Base-by-base conservation (phyloP, 2,888 invertebrate species). In the Mimachlamys varia region DNA sequence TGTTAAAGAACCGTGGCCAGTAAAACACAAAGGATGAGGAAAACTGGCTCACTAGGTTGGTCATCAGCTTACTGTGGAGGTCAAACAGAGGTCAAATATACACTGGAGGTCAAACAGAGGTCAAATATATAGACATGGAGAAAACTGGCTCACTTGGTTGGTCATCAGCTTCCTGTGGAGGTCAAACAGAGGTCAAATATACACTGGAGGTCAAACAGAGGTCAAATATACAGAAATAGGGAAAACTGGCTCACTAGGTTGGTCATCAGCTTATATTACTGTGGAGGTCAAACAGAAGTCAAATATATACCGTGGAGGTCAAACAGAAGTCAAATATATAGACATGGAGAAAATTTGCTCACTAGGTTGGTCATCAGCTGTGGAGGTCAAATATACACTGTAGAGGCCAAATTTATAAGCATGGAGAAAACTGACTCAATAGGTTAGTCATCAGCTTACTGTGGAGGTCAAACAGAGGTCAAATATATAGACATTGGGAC, bases 11-110 rank as follows among this genome's bases (percentile, higher is more conserved):
- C n/a, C 98, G 97, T 5, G 97, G 97, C 99, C 99, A 99, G 96
- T 98, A 97, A 96, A 97, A 98, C 10, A 99, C 98, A 97, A 98
- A 99, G 0, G 98, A 97, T 0, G 98, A 98, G 10, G 99, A 97
- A 97, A 99, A 99, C 93, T 98, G 97, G 95, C 99, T 99, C 92
- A 98, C 98, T 0, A 99, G 98, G 93, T 98, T 98, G 0, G 98
- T 98, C 94, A 98, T 97, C 38, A 99, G 97, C 97, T 99, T 99
- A 44, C 98, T 97, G 95, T 87, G 95, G 95, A 87, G 88, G 89
- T 91, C 87, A 90, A 87, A 88, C 49, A 49, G 50, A 22, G 33
- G 49, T 44, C 33, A 49, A 88, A 27, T 50, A 88, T 33, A n/a
- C 13, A 27, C 15, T 49, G 19, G 44, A 37, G 44, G 22, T 27